Conservation (phyloP, 2,888 invertebrate species). For the Cenopis cana region DNA sequence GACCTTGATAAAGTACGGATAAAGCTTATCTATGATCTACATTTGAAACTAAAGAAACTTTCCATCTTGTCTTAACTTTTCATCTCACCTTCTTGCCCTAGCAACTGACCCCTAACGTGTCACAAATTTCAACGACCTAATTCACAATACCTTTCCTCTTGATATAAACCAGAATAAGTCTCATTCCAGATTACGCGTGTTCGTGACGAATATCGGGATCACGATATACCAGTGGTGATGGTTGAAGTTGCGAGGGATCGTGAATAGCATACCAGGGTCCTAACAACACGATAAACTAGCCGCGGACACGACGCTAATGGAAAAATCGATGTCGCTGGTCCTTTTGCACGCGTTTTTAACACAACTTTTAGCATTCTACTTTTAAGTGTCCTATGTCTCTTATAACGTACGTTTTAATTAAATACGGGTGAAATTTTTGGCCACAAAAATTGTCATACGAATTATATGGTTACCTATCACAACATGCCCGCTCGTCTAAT, state of each 20-base stretch:
- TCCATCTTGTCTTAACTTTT: background rate
- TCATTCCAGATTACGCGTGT: background rate
- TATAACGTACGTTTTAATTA: background rate
- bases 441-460: too few relatives aligned
- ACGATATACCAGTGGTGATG: background rate
- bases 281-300: constrained; percentile 24
- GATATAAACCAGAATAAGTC: background rate
- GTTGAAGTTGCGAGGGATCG: background rate
- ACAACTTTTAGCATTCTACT: background rate
- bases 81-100: background rate
- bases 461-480: too few relatives aligned
- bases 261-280: constrained; percentile 1
- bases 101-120: background rate
- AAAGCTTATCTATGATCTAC: background rate
- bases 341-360: constrained; percentile 20
- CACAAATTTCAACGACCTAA: background rate
- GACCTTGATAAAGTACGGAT: background rate
- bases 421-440: too few relatives aligned
- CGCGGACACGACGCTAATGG: constrained; percentile 27
- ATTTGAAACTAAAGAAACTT: background rate
- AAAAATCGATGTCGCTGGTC: constrained; percentile 28
- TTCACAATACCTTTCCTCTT: background rate
- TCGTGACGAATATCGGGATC: background rate
- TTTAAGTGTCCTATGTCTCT: background rate
- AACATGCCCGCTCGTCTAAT: too few relatives aligned